Conservation (phyloP, 2,797 vertebrate species). For the Petrocephalus sullivani region DNA sequence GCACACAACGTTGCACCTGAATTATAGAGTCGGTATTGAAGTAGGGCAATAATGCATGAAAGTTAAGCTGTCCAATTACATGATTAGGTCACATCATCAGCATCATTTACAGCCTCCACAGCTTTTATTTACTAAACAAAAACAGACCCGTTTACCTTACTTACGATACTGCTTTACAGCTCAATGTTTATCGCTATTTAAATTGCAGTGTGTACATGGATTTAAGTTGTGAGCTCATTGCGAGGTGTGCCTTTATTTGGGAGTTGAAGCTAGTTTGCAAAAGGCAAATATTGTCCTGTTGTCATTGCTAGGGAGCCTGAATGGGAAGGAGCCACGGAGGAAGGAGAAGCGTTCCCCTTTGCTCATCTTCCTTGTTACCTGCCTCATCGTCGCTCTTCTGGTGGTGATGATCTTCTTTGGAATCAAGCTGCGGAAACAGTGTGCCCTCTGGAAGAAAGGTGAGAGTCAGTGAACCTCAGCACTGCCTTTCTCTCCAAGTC, state of each 20-base stretch:
- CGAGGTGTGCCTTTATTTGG: neutral
- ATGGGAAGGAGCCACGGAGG: fast-evolving
- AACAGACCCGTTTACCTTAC: neutral
- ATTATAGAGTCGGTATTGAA: neutral
- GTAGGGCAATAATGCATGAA: neutral
- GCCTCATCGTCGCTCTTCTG: conserved; percentile 67
- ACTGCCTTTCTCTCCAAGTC: neutral
- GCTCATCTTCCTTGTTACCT: conserved; percentile 71
- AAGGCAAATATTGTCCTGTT: neutral
- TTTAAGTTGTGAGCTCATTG: neutral
- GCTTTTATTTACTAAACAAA: neutral
- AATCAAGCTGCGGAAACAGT: conserved; percentile 74
- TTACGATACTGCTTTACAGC: neutral
- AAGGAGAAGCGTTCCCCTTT: conserved; percentile 47
- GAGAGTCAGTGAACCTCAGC: neutral
- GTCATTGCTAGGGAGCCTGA: conserved; percentile 28
- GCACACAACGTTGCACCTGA: neutral
- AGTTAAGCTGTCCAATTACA: neutral
- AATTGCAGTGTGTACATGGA: neutral
- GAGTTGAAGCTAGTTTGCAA: neutral
- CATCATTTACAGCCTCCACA: neutral
- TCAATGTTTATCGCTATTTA: neutral
- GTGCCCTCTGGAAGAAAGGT: conserved; percentile 81
- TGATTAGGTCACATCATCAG: neutral
- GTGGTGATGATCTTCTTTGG: conserved; percentile 74